Conservation (phyloP, 1,140 invertebrate genomes). For the Eupristina koningsbergeri region DNA sequence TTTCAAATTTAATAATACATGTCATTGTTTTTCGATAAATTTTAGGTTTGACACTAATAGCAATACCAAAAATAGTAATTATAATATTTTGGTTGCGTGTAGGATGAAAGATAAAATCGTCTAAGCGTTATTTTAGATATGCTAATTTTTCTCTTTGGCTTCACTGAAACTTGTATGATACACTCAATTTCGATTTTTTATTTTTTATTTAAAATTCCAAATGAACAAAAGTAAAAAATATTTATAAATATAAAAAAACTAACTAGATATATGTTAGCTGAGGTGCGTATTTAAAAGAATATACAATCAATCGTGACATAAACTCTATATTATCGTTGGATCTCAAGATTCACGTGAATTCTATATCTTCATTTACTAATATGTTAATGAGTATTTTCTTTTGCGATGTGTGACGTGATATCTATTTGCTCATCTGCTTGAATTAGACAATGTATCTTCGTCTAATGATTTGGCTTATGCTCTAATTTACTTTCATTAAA, state of each 20-base stretch:
- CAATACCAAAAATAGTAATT: not conserved
- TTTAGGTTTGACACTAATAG: too few species aligned
- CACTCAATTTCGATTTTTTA: too few species aligned
- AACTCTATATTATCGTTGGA: not conserved
- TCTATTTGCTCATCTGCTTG: not conserved
- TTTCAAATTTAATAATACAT: not conserved
- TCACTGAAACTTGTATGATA: not conserved
- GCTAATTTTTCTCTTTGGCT: not conserved
- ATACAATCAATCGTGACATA: not conserved
- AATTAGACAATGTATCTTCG: not conserved
- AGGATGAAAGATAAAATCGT: not conserved
- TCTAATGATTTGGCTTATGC: not conserved
- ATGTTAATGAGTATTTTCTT: not conserved
- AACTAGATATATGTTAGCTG: not conserved
- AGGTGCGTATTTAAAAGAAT: not conserved
- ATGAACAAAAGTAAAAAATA: too few species aligned
- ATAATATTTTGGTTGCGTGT: not conserved
- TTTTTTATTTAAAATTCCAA: too few species aligned
- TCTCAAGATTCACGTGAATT: not conserved
- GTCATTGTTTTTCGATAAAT: too few species aligned
- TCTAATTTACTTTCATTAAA: conserved; percentile 4
- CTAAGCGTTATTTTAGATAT: not conserved
- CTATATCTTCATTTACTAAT: not conserved
- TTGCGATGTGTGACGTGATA: not conserved
- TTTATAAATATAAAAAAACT: too few species aligned